phyloP scores from a whole-genome alignment of 2,888 invertebrate genomes.

The Drosophila suboccidentalis region DNA sequence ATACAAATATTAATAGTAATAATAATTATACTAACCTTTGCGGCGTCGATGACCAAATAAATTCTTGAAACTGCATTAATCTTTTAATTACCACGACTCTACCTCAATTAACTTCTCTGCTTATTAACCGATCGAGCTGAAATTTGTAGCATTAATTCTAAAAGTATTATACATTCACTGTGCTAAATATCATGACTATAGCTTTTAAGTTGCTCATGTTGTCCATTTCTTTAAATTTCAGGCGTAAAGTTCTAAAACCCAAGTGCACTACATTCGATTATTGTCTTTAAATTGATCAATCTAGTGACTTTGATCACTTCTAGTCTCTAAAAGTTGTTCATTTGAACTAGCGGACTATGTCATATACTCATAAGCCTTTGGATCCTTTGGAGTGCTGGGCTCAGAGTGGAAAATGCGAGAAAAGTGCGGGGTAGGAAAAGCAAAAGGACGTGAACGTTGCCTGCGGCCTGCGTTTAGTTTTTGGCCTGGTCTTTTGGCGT shows the following conservation, averaged over 20 bases:
- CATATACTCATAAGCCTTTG: neutral
- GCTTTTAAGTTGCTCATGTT: neutral
- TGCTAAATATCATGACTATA: neutral
- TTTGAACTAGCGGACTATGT: neutral
- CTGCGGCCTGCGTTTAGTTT: constrained; percentile 52
- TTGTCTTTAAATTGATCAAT: too few relatives aligned
- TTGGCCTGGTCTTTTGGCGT: constrained; percentile 40
- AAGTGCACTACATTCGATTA: too few relatives aligned
- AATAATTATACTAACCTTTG: too few relatives aligned
- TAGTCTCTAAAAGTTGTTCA: neutral
- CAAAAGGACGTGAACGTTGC: constrained; percentile 33
- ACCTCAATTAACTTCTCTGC: neutral
- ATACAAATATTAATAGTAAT: too few relatives aligned
- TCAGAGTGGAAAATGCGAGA: neutral
- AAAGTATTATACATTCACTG: neutral
- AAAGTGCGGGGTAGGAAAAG: neutral
- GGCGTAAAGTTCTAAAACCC: too few relatives aligned
- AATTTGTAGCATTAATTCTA: neutral
- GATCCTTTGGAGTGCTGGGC: neutral
- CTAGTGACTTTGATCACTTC: too few relatives aligned
- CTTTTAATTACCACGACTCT: too few relatives aligned
- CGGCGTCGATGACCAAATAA: too few relatives aligned
- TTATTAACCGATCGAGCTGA: neutral
- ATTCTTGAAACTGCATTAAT: too few relatives aligned
- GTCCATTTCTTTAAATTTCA: too few relatives aligned